Conservation (phyloP, 2,113 vertebrate genomes). For the Smithornis capensis region DNA sequence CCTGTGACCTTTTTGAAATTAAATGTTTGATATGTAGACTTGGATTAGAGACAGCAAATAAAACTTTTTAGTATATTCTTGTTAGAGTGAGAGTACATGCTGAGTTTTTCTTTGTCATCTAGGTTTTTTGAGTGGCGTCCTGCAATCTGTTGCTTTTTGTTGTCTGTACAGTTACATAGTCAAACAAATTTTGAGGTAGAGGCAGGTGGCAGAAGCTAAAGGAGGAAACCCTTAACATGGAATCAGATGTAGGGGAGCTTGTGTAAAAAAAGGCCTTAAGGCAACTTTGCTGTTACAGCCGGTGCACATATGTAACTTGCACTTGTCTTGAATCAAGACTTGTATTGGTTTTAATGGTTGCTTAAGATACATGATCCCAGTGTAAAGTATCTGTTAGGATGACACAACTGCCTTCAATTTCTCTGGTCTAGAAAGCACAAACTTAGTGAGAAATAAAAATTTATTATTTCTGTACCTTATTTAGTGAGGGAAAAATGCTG, state of each 20-base stretch:
- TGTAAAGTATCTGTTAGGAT: neutral
- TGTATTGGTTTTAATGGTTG: neutral
- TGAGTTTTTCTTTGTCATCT: neutral
- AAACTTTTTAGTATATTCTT: neutral
- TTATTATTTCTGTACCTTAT: neutral
- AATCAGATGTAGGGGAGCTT: neutral
- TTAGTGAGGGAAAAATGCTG: neutral
- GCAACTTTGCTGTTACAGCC: neutral
- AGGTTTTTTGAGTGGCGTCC: neutral
- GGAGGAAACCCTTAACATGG: neutral
- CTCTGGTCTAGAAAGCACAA: neutral
- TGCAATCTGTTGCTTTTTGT: neutral
- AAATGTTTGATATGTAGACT: neutral
- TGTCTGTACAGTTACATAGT: neutral
- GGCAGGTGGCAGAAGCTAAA: neutral
- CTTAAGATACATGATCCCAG: rapidly evolving
- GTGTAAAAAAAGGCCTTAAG: neutral
- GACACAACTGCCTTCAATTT: neutral
- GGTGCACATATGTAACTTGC: neutral
- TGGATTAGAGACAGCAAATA: neutral
- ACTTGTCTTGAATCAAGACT: neutral
- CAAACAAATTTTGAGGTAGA: neutral
- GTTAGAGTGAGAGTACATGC: neutral
- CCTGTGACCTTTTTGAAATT: neutral
- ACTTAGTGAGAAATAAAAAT: neutral